These are phyloP conservation scores for Uromys caudimaculatus DNA, from an alignment of 2,797 vertebrate genomes.

Conservation along the genomic window DNA sequence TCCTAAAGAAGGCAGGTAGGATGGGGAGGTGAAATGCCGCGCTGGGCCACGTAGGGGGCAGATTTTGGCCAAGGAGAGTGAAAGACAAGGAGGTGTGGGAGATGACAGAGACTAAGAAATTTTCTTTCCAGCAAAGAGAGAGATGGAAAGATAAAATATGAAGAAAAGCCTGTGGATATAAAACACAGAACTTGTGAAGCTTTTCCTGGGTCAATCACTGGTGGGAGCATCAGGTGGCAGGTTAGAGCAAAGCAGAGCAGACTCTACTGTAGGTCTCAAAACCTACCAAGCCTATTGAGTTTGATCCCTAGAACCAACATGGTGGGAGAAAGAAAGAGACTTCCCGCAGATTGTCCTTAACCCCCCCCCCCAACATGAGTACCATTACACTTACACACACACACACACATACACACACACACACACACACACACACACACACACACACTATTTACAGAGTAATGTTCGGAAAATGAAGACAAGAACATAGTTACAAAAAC, in stretches of 20 bases:
- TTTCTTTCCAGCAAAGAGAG: background rate
- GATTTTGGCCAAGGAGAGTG: background rate
- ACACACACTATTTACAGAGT: too few species aligned
- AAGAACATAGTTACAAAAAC: background rate
- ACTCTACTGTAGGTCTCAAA: background rate
- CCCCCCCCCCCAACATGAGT: too few species aligned
- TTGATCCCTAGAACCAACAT: background rate
- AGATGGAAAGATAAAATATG: background rate
- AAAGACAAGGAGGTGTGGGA: background rate
- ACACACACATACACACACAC: too few species aligned
- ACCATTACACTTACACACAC: background rate
- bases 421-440: too few species aligned
- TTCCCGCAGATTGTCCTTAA: background rate
- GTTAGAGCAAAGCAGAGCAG: background rate
- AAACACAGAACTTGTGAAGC: background rate
- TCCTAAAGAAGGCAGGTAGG: background rate
- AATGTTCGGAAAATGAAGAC: background rate
- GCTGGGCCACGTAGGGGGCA: background rate
- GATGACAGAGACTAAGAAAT: background rate
- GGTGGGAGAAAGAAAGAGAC: background rate
- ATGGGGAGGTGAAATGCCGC: background rate
- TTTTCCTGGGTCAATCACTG: background rate
- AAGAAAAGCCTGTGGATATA: background rate
- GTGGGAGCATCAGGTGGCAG: background rate
- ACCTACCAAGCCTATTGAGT: background rate